Evolutionary conservation across 2,113 vertebrate species (phyloP).

Genomic region (Leptobrachium ailaonicum): DNA sequence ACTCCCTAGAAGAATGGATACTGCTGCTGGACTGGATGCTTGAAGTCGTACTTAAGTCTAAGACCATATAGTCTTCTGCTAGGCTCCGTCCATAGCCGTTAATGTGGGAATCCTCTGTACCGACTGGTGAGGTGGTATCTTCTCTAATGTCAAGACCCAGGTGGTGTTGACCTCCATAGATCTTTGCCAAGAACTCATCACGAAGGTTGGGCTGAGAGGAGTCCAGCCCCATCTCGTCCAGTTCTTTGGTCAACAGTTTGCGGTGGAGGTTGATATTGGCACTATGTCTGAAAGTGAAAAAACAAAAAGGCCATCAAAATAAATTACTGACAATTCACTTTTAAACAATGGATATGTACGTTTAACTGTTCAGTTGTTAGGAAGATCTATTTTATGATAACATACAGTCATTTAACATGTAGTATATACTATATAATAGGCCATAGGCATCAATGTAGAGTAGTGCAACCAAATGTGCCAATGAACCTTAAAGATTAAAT

Average conservation of each 20-base stretch:
- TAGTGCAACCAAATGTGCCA: too few species aligned
- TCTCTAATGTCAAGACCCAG: slow-evolving; percentile 84
- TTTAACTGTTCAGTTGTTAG: too few species aligned
- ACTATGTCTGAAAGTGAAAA: slow-evolving; percentile 86
- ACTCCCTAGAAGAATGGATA: slow-evolving; percentile 91
- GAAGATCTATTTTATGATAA: too few species aligned
- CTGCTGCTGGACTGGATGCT: slow-evolving; percentile 96
- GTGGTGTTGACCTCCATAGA: slow-evolving; percentile 88
- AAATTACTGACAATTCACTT: background rate
- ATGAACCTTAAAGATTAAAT: too few species aligned
- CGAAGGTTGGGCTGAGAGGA: slow-evolving; percentile 90
- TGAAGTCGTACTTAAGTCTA: slow-evolving; percentile 96
- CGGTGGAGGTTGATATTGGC: slow-evolving; percentile 99
- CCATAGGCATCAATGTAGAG: too few species aligned
- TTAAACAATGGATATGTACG: slow-evolving; percentile 9
- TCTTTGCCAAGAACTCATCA: slow-evolving; percentile 93
- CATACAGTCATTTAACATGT: too few species aligned
- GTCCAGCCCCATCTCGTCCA: slow-evolving; percentile 98
- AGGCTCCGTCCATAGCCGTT: slow-evolving; percentile 86
- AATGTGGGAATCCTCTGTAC: slow-evolving; percentile 84
- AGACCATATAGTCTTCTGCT: slow-evolving; percentile 91
- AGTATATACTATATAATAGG: too few species aligned
- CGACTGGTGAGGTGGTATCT: slow-evolving; percentile 79
- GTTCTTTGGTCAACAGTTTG: slow-evolving; percentile 99
- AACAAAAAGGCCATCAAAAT: background rate